phyloP scores from a whole-genome alignment of 2,797 vertebrate species.

The Carcharodon carcharias region DNA sequence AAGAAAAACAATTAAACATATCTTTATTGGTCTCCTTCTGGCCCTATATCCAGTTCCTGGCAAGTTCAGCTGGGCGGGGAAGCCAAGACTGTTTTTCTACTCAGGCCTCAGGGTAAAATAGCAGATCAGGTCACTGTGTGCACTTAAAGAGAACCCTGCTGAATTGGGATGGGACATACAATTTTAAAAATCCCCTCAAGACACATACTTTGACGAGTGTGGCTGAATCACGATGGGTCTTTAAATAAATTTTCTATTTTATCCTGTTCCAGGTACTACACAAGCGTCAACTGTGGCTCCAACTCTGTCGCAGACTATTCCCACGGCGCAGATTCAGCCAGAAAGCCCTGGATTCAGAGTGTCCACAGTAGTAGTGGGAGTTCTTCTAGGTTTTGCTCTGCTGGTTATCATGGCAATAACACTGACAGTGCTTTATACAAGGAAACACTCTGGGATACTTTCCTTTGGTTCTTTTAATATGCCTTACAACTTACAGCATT shows the following conservation, averaged over 20 bases:
- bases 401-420: background rate
- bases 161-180: too few relatives aligned
- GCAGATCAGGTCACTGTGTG: background rate
- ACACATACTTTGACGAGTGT: background rate
- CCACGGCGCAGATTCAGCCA: too few relatives aligned
- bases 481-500: background rate
- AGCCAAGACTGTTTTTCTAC: background rate
- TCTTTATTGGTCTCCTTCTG: background rate
- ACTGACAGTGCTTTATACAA: background rate
- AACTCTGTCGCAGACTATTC: background rate
- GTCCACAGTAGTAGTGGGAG: background rate
- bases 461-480: background rate
- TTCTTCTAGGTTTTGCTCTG: background rate
- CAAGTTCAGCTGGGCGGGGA: background rate
- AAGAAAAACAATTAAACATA: background rate
- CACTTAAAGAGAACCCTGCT: background rate
- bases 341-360: background rate
- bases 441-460: background rate
- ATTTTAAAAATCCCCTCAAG: background rate
- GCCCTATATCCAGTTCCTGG: background rate
- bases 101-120: background rate
- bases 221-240: background rate
- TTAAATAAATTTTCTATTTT: background rate
- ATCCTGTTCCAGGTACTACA: background rate
- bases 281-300: background rate